Base-by-base conservation (phyloP, 2,797 vertebrate species). In the Choloepus didactylus region DNA sequence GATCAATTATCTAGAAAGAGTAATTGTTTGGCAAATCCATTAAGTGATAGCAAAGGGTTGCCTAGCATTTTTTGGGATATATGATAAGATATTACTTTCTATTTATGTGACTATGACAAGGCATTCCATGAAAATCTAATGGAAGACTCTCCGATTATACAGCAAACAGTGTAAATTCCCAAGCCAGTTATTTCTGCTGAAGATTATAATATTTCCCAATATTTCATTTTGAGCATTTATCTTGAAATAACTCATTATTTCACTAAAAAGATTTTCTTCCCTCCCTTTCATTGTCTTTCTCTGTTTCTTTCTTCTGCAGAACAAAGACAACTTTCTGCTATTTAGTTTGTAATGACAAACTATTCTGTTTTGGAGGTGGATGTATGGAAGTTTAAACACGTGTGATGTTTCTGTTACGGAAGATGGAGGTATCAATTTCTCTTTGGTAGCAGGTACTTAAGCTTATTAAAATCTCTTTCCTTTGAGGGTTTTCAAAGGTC, bases 391-490 rank as follows among this genome's bases (percentile, higher is more conserved):
- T 81, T 91, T 89, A 95, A 91, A 87, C 19, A 73, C 4, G 27
- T 51, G 31, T 94, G 44, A 73, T 82, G 79, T 82, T 93, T 89
- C 64, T 95, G 12, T 89, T 94, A 76, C n/a, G 38, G 81, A 38
- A 77, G 89, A 93, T 77, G 96, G 86, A 95, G 35, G 72, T 96
- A 92, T 67, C 69, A 92, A 88, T 76, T 93, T 85, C 64, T 88
- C 66, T 97, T 97, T 97, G 94, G 81, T 92, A 93, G 79, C n/a
- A 89, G 88, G 83, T 92, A 96, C 92, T 97, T 93, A 96, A 93
- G 70, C 46, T 88, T 95, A 89, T 96, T 95, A 97, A 89, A 96
- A 69, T 80, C 59, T 93, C 56, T 95, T 87, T 97, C 89, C 86
- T 95, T 91, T 49, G 11, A 10, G 87, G 60, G 5, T 66, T 96